Evolutionary conservation across 2,113 vertebrate genomes (phyloP), one percentile per base, ranked within the genome.

Genomic region (Neotragus pygmaeus): DNA sequence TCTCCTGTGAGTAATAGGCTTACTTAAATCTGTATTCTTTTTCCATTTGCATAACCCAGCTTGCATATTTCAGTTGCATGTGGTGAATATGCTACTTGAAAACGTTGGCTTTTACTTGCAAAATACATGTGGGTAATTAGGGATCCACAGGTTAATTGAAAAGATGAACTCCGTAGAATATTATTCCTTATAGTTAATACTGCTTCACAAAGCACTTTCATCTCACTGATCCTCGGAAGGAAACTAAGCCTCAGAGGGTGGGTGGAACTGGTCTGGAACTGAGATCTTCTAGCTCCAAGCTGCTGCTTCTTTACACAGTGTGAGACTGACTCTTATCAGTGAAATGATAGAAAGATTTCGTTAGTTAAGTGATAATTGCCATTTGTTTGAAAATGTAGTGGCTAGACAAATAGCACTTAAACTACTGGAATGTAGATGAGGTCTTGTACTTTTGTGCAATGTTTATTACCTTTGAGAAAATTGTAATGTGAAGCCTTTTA

Each of bases 351-450:
- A 60, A n/a, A n/a, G n/a, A n/a, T n/a, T 88, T 27, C 33, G 23
- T 75, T 83, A 85, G 43, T 93, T 94, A 91, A 89, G 23, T 13
- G 1, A 58, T 91, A 94, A 88, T 15, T 75, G 66, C 23, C 73
- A 78, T 89, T 86, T 91, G 45, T 88, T 88, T 95, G 78, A 94
- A 96, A 96, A 93, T 85, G 33, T 94, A 70, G 49, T 57, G 47
- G 96, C 39, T 51, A 90, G 92, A 87, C 30, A 80, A 39, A 81
- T 28, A 73, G 60, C 60, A 93, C 75, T 89, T 75, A n/a, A 89
- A 80, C 27, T 51, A 83, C 91, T 93, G 64, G 57, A 60, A 83
- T 58, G 28, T 3, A 90, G 95, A 23, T 80, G 27, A 83, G 39
- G n/a, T 86, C 75, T 66, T 93, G 9, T 66, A 82, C 30, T 95